phyloP scores from a whole-genome alignment of 2,797 vertebrate genomes.

The Rhyacichthys aspro region DNA sequence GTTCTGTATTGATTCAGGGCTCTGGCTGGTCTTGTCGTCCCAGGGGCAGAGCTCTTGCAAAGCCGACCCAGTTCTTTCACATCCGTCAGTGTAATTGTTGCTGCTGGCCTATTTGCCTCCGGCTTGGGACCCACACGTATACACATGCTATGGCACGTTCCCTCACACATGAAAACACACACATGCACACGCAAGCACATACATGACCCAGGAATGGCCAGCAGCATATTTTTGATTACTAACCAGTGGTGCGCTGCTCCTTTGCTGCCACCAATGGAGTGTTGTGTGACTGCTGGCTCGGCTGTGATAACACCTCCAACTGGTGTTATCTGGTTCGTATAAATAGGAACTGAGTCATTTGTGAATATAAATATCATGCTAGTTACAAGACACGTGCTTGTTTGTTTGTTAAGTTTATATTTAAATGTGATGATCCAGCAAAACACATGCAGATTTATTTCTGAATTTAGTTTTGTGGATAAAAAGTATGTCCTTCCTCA shows the following conservation, averaged over 20 bases:
- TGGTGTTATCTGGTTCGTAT: slow-evolving; percentile 10
- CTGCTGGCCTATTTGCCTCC: slow-evolving; percentile 78
- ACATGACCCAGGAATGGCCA: slow-evolving; percentile 47
- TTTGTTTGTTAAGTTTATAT: not conserved
- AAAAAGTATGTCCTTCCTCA: not conserved
- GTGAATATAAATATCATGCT: slow-evolving; percentile 3
- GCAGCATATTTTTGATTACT: slow-evolving; percentile 44
- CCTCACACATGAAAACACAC: slow-evolving; percentile 15
- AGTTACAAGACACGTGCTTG: not conserved
- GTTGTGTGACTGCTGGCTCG: slow-evolving; percentile 33
- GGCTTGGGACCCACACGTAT: slow-evolving; percentile 53
- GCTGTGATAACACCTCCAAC: slow-evolving; percentile 8
- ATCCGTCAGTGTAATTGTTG: slow-evolving; percentile 82
- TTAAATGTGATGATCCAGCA: slow-evolving; percentile 1
- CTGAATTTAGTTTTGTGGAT: not conserved
- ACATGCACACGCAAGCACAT: slow-evolving; percentile 32
- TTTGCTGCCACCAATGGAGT: slow-evolving; percentile 32
- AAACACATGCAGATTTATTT: not conserved
- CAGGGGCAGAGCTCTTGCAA: slow-evolving; percentile 75
- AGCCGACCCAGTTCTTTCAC: slow-evolving; percentile 83
- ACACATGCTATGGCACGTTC: slow-evolving; percentile 17
- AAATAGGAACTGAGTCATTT: slow-evolving; percentile 1
- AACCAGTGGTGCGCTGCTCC: slow-evolving; percentile 51
- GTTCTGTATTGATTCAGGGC: slow-evolving; percentile 75
- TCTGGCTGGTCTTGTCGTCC: slow-evolving; percentile 77